Evolutionary conservation across 2,888 invertebrate genomes (phyloP).

Genomic region (Leucania comma): DNA sequence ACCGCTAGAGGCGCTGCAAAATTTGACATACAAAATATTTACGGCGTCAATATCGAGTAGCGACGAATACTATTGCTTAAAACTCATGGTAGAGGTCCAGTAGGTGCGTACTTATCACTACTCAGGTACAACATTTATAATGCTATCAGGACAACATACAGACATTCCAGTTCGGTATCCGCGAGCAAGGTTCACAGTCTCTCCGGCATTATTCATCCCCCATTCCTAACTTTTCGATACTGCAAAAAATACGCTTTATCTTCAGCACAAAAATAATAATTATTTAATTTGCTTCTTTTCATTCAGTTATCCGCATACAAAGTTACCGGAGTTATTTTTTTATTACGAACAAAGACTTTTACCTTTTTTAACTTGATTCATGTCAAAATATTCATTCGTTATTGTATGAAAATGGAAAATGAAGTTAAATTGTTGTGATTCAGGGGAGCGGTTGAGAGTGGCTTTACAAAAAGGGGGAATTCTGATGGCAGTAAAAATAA

Average conservation of each 20-base stretch:
- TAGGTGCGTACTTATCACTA: neutral
- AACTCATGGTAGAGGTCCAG: no score
- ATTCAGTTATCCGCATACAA: conserved; percentile 63
- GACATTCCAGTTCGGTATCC: conserved; percentile 13
- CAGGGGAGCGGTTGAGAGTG: conserved; percentile 16
- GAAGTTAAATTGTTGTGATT: conserved; percentile 49
- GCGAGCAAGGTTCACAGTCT: conserved; percentile 1
- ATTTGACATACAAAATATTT: no score
- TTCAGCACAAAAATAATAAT: conserved; percentile 60
- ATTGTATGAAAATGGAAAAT: conserved; percentile 50
- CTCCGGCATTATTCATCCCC: conserved; percentile 64
- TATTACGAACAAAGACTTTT: conserved; percentile 60
- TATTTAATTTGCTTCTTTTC: conserved; percentile 68
- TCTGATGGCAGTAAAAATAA: conserved; percentile 15
- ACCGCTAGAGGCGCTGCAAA: no score
- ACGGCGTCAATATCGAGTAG: no score
- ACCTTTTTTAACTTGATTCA: conserved; percentile 56
- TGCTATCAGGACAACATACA: conserved; percentile 29
- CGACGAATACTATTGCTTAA: no score
- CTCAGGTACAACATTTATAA: conserved; percentile 19
- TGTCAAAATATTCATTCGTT: conserved; percentile 59
- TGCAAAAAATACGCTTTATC: conserved; percentile 60
- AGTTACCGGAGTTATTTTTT: conserved; percentile 57
- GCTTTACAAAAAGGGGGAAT: conserved; percentile 19
- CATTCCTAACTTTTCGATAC: conserved; percentile 64